Evolutionary conservation across 1,140 invertebrate species (phyloP).

Genomic region (Lordiphosa clarofinis): DNA sequence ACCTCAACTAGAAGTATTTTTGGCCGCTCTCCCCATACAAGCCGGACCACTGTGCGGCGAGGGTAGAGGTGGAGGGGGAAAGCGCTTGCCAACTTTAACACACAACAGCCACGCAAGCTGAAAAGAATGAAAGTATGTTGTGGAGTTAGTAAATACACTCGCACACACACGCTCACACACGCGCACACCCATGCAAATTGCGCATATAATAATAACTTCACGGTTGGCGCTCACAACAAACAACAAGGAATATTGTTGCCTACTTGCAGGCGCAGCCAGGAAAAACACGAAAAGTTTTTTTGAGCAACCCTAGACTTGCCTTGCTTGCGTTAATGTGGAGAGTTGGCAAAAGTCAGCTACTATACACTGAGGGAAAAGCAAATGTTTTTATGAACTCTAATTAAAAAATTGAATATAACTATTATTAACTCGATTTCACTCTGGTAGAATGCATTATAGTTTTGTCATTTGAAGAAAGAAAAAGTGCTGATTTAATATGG

Average conservation of each 20-base stretch:
- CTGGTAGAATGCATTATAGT: no score
- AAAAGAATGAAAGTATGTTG: conserved; percentile 64
- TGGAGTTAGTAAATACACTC: conserved; percentile 56
- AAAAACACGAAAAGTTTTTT: conserved; percentile 57
- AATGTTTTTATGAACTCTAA: no score
- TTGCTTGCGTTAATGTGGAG: conserved; percentile 6
- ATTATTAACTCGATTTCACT: no score
- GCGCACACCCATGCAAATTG: conserved; percentile 23
- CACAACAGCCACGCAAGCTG: conserved; percentile 69
- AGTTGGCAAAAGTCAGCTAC: conserved; percentile 32
- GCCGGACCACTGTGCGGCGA: no score
- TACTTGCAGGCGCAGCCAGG: conserved; percentile 56
- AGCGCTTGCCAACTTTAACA: conserved; percentile 63
- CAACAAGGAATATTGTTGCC: conserved; percentile 68
- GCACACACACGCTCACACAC: conserved; percentile 19
- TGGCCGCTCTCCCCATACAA: no score
- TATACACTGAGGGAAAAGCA: no score
- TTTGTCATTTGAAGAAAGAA: no score
- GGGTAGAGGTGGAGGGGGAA: conserved; percentile 20
- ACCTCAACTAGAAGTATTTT: no score
- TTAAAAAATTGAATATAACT: no score
- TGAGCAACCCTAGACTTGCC: conserved; percentile 6
- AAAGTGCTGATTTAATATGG: no score
- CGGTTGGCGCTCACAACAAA: conserved; percentile 45
- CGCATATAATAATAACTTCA: conserved; percentile 67